These are phyloP conservation scores for Etheostoma perlongum DNA, from an alignment of 2,797 vertebrate genomes.

Conservation along the genomic window DNA sequence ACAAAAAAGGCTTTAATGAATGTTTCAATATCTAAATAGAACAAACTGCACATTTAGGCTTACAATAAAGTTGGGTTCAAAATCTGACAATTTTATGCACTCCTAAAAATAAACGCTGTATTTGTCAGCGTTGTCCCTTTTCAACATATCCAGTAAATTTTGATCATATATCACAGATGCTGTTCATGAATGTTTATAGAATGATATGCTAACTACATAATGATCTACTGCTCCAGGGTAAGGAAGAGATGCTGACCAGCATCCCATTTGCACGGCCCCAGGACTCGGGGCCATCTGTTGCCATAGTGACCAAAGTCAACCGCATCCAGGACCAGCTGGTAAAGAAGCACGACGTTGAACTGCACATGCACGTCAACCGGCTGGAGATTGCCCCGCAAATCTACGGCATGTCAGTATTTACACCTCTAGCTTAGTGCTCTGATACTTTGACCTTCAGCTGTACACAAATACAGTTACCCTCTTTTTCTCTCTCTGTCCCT, in stretches of 20 bases:
- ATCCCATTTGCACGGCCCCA: slow-evolving; percentile 97
- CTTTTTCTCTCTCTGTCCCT: slow-evolving; percentile 2
- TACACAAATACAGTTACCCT: background rate
- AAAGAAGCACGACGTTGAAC: slow-evolving; percentile 97
- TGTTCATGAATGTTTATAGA: background rate
- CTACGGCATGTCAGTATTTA: slow-evolving; percentile 94
- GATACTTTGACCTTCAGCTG: background rate
- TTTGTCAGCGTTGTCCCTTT: background rate
- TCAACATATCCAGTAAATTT: background rate
- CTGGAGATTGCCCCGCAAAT: slow-evolving; percentile 99
- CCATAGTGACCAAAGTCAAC: slow-evolving; percentile 98
- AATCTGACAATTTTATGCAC: background rate
- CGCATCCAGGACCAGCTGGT: slow-evolving; percentile 97
- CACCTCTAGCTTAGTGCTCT: background rate
- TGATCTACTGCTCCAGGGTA: slow-evolving; percentile 86
- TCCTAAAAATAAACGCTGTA: background rate
- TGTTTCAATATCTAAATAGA: background rate
- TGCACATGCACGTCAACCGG: slow-evolving; percentile 97
- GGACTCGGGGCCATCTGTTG: slow-evolving; percentile 95
- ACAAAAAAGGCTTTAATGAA: background rate
- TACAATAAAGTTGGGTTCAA: background rate
- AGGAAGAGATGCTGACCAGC: slow-evolving; percentile 93
- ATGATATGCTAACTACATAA: slow-evolving; percentile 5
- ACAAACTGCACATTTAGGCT: background rate
- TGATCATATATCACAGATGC: slow-evolving; percentile 1